These are phyloP conservation scores for Ecliptopera silaceata DNA, from an alignment of 2,888 invertebrate species.

Conservation along the genomic window DNA sequence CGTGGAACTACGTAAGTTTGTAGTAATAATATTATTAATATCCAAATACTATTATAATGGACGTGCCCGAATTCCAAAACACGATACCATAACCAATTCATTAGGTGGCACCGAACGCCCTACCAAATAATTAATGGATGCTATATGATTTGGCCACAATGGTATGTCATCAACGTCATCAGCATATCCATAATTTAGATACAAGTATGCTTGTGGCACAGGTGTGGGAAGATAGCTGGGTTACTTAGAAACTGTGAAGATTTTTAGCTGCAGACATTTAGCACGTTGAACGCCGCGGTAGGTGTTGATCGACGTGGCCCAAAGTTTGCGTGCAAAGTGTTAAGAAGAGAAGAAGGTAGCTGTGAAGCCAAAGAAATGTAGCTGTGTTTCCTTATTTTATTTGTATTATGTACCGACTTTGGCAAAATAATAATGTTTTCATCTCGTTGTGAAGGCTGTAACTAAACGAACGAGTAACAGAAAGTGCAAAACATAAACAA, in stretches of 20 bases:
- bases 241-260: not conserved
- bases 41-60: not conserved
- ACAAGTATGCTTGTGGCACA: conserved; percentile 19
- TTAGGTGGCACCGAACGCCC: conserved; percentile 55
- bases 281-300: no score
- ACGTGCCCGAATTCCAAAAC: conserved; percentile 17
- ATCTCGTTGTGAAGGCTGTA: no score
- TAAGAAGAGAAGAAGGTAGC: no score
- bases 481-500: no score
- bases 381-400: no score
- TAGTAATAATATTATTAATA: not conserved
- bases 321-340: no score
- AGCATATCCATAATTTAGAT: conserved; percentile 34
- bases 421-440: no score
- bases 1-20: not conserved
- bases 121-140: conserved; percentile 72
- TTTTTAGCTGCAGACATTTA: no score
- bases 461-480: no score
- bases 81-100: conserved; percentile 46
- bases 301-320: no score
- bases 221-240: not conserved
- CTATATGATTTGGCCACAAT: conserved; percentile 76
- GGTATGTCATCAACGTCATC: conserved; percentile 65
- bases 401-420: no score
- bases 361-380: no score